Evolutionary conservation across 2,888 invertebrate genomes (phyloP).

Genomic region (Aleiodes leptofemur): DNA sequence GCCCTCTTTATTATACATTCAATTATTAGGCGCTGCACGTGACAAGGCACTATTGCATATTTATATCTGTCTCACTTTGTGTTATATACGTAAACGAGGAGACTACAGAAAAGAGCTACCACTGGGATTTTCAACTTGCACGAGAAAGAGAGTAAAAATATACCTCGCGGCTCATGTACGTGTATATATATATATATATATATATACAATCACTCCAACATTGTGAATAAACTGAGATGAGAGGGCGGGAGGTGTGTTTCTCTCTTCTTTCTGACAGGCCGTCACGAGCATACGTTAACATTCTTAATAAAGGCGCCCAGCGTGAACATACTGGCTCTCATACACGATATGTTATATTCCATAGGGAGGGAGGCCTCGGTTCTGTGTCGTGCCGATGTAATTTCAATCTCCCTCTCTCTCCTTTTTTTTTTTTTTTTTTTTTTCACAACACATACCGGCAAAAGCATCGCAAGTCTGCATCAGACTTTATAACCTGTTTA

Average conservation of each 20-base stretch:
- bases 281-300: constrained; percentile 71
- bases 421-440: constrained; percentile 3
- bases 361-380: background rate
- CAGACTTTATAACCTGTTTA: constrained; percentile 69
- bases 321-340: constrained; percentile 37
- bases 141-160: constrained; percentile 18
- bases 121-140: constrained; percentile 55
- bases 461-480: constrained; percentile 56
- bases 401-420: constrained; percentile 33
- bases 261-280: constrained; percentile 62
- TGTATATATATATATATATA: constrained; percentile 5
- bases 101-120: background rate
- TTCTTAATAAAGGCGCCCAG: constrained; percentile 58
- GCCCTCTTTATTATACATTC: constrained; percentile 75
- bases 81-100: constrained; percentile 56
- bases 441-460: constrained; percentile 50
- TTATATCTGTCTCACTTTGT: constrained; percentile 67
- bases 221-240: constrained; percentile 53
- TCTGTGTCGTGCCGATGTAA: constrained; percentile 41
- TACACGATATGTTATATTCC: constrained; percentile 21
- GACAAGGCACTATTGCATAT: constrained; percentile 74
- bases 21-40: constrained; percentile 74
- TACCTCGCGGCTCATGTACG: constrained; percentile 13
- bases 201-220: constrained; percentile 17
- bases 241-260: constrained; percentile 52